Base-by-base conservation (phyloP, 2,113 vertebrate genomes). In the Melanerpes formicivorus region DNA sequence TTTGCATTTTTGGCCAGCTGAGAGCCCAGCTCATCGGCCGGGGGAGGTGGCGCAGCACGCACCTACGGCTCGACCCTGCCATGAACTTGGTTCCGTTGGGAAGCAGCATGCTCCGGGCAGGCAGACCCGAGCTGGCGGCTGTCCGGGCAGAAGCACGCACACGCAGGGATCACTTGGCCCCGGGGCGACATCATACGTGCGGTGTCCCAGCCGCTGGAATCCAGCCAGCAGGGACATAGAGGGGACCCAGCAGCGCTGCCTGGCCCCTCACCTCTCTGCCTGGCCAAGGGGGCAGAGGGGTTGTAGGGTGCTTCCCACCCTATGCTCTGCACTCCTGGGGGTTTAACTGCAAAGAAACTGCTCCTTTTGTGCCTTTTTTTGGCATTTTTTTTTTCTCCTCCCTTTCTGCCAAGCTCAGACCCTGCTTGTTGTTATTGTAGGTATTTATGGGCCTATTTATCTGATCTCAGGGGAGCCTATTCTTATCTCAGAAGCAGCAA, bases 361-460 rank as follows among this genome's bases (percentile, higher is more conserved):
- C 6, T 93, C 42, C 3, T 50, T 55, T 75, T 18, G 21, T 6
- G 2, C 30, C 17, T 0, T 30, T 9, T 9, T 8, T 14, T 5
- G 3, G 21, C 26, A 27, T 27, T 56, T 56, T 7, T 56, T 6
- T 71, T 22, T 56, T 6, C 63, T 22, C 0, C 21, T 29, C 42
- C 58, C 62, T 59, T 63, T 44, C 90, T 90, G 87, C 89, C 81
- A 66, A 94, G 75, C 88, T 69, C 76, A 91, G 93, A 37, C 84
- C 81, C 79, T 71, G 79, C 84, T 95, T 90, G 76, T 96, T 96
- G 95, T 96, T 95, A 95, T 91, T 95, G 92, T 94, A 90, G 97
- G 95, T 97, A 97, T 97, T 97, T 97, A 97, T 97, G 96, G 94
- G 95, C 95, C 93, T 97, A 96, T 97, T 98, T 98, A 97, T 98